Evolutionary conservation across 2,888 invertebrate genomes (phyloP).

Genomic region (Hymenopus coronatus): DNA sequence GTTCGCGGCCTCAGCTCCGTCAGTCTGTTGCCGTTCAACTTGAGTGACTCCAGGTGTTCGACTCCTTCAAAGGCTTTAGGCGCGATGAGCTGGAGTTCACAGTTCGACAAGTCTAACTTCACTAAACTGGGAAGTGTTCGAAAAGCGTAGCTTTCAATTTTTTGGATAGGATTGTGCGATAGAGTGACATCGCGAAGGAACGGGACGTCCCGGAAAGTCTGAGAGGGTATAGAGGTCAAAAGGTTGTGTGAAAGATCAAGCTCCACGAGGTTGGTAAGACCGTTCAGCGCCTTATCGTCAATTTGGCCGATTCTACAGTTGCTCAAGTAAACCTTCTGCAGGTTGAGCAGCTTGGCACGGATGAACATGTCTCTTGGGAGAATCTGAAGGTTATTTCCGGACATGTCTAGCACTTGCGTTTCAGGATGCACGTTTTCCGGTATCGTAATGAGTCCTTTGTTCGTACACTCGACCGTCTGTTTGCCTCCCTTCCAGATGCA

Average conservation of each 20-base stretch:
- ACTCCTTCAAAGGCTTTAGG: conserved; percentile 75
- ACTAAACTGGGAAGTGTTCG: conserved; percentile 71
- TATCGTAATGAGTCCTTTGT: conserved; percentile 76
- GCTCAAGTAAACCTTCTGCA: conserved; percentile 81
- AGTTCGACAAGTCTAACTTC: conserved; percentile 79
- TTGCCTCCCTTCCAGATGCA: conserved; percentile 96
- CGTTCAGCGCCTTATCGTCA: conserved; percentile 78
- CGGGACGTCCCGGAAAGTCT: conserved; percentile 74
- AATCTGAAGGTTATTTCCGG: conserved; percentile 81
- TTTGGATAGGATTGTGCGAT: conserved; percentile 77
- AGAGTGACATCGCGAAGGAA: conserved; percentile 78
- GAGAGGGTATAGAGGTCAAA: conserved; percentile 74
- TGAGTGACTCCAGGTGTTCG: conserved; percentile 71
- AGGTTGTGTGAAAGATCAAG: conserved; percentile 83
- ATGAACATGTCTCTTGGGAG: conserved; percentile 80
- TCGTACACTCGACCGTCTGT: conserved; percentile 86
- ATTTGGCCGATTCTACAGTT: conserved; percentile 84
- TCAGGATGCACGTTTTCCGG: conserved; percentile 83
- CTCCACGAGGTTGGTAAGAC: conserved; percentile 85
- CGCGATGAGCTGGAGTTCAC: conserved; percentile 75
- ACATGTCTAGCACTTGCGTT: conserved; percentile 88
- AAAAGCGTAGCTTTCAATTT: conserved; percentile 74
- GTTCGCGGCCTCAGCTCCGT: conserved; percentile 69
- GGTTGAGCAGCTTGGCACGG: conserved; percentile 75
- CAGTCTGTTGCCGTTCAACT: conserved; percentile 77